Percentiles rank a stretch among this genome's conserved stretches.
phyloP scores from a whole-genome alignment of 2,113 vertebrate genomes.

The Silurus asotus region DNA sequence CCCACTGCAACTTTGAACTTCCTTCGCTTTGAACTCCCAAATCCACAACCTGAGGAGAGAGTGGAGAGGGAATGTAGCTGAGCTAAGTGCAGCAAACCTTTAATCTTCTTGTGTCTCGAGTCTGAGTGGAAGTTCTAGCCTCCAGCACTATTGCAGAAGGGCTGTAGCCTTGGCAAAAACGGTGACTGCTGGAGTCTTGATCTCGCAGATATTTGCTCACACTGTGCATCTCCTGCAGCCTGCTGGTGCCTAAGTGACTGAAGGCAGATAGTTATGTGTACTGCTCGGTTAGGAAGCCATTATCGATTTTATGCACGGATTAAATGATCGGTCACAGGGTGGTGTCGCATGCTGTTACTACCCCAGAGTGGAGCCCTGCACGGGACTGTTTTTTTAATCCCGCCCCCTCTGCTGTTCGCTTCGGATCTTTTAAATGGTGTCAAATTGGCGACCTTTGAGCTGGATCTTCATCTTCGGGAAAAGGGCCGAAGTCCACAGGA shows the following conservation, averaged over 20 bases:
- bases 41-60: slow-evolving; percentile 40
- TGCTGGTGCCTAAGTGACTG: background rate
- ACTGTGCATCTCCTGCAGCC: background rate
- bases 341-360: background rate
- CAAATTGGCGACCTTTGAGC: no score
- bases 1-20: slow-evolving; percentile 71
- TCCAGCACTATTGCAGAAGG: background rate
- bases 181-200: background rate
- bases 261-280: background rate
- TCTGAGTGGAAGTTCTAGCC: slow-evolving; percentile 3
- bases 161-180: background rate
- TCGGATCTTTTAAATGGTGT: no score
- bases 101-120: slow-evolving; percentile 47
- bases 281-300: background rate
- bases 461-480: no score
- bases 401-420: no score
- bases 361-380: background rate
- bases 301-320: background rate
- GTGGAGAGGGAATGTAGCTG: slow-evolving; percentile 16
- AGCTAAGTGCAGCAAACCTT: slow-evolving; percentile 49
- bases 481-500: no score
- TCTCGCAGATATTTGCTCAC: background rate
- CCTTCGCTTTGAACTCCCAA: slow-evolving; percentile 72
- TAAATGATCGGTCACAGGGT: background rate
- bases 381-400: no score